Conservation (phyloP, 2,797 vertebrate genomes). For the Lerista edwardsae region DNA sequence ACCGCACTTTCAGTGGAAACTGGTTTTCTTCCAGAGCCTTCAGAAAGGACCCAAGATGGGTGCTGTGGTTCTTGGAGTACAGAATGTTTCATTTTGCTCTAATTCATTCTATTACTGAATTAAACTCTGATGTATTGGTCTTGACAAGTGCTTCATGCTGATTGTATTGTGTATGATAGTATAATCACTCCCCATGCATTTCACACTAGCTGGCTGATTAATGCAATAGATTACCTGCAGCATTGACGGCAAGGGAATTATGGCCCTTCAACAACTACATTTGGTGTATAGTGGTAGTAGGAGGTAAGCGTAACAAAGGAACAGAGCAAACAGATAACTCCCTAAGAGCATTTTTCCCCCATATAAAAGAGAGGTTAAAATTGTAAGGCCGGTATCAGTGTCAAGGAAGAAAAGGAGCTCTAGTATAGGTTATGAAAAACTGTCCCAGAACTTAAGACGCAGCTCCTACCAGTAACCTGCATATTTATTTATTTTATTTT, state of each 20-base stretch:
- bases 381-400: neutral
- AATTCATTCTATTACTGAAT: conserved; percentile 83
- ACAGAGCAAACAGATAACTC: neutral
- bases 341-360: neutral
- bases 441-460: neutral
- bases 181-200: conserved; percentile 83
- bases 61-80: conserved; percentile 69
- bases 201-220: conserved; percentile 79
- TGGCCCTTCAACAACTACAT: conserved; percentile 58
- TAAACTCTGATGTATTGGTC: conserved; percentile 84
- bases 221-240: conserved; percentile 79
- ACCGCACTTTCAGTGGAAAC: conserved; percentile 50
- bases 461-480: neutral
- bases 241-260: conserved; percentile 64
- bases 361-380: neutral
- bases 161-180: conserved; percentile 81
- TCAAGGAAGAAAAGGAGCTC: fast-evolving
- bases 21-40: conserved; percentile 44
- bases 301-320: neutral
- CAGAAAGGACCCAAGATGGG: conserved; percentile 56
- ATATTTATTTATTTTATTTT: too few relatives aligned
- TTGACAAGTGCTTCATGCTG: conserved; percentile 80
- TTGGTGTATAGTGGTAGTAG: conserved; percentile 26
- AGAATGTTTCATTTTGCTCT: conserved; percentile 79
- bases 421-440: neutral